Evolutionary conservation across 2,797 vertebrate species (phyloP).

Genomic region (Chromis chromis): DNA sequence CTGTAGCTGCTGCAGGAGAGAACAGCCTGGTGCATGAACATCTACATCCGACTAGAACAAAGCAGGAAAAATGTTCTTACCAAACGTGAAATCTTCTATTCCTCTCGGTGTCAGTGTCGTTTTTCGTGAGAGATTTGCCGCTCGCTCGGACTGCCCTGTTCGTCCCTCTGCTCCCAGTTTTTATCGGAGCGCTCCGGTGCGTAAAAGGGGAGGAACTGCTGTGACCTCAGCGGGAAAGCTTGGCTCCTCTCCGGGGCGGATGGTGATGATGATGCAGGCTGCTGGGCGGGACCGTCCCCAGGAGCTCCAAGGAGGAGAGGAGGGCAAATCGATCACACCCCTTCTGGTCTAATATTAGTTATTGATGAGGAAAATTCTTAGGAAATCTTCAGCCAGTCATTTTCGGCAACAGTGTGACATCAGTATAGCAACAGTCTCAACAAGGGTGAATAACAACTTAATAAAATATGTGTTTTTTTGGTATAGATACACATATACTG

Average conservation of each 20-base stretch:
- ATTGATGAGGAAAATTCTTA: too few species aligned
- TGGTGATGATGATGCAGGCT: constrained; percentile 37
- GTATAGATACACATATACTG: too few species aligned
- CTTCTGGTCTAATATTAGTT: too few species aligned
- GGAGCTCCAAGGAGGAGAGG: too few species aligned
- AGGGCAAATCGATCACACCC: neutral
- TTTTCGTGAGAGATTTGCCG: neutral
- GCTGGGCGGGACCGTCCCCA: constrained; percentile 47
- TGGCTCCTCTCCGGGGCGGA: constrained; percentile 6
- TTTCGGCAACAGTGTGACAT: too few species aligned
- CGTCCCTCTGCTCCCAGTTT: constrained; percentile 9
- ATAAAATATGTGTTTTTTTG: too few species aligned
- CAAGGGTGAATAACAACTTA: too few species aligned
- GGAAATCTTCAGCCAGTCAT: too few species aligned
- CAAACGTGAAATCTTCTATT: neutral
- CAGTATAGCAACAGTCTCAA: too few species aligned
- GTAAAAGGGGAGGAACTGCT: constrained; percentile 22
- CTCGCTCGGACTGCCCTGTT: constrained; percentile 24
- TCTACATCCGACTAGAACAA: neutral
- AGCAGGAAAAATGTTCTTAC: constrained; percentile 45
- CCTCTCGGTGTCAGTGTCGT: neutral
- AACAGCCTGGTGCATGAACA: neutral
- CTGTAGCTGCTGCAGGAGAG: neutral
- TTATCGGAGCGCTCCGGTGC: constrained; percentile 43
- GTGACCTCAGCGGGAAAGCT: constrained; percentile 61